Conservation (phyloP, 2,113 vertebrate genomes). For the Gymnorhina tibicen region DNA sequence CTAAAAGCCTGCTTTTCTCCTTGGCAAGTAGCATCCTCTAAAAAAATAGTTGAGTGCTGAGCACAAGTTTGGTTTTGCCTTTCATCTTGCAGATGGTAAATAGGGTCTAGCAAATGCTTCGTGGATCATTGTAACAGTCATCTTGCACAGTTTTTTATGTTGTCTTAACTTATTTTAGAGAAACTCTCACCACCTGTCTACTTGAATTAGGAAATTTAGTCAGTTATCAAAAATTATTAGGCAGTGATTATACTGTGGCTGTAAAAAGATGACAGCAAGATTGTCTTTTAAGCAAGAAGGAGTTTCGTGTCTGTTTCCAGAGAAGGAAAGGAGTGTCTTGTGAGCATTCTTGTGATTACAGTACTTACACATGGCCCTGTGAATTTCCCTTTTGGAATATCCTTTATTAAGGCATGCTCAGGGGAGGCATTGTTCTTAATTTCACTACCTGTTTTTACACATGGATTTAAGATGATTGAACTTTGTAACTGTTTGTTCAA, state of each 20-base stretch:
- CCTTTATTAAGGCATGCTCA: background rate
- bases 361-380: background rate
- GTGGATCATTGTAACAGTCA: background rate
- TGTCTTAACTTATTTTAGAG: background rate
- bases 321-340: background rate
- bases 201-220: background rate
- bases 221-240: background rate
- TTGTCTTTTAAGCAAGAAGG: background rate
- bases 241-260: background rate
- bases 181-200: background rate
- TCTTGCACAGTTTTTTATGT: background rate
- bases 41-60: background rate
- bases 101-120: background rate
- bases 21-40: background rate
- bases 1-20: background rate
- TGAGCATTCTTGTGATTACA: background rate
- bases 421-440: background rate
- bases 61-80: background rate
- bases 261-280: background rate
- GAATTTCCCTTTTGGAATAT: background rate
- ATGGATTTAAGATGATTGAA: background rate
- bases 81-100: background rate
- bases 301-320: background rate
- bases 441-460: background rate
- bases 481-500: background rate